These are phyloP conservation scores for Abramis brama DNA, from an alignment of 2,113 vertebrate species.

Conservation along the genomic window DNA sequence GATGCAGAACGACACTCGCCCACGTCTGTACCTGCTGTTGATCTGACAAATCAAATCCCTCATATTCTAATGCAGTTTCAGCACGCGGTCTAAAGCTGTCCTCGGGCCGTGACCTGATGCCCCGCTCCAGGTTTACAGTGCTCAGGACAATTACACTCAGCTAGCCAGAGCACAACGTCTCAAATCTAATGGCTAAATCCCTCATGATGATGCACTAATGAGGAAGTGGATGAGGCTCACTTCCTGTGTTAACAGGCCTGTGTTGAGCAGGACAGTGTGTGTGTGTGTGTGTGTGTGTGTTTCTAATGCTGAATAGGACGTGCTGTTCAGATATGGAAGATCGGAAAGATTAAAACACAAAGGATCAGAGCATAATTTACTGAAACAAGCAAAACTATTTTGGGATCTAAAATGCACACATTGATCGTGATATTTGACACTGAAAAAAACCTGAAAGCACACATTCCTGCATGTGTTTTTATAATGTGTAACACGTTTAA, in stretches of 20 bases:
- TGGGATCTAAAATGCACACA: not conserved
- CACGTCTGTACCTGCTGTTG: not conserved
- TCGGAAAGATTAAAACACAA: not conserved
- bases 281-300: conserved; percentile 4
- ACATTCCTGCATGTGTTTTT: not conserved
- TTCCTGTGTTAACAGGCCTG: conserved; percentile 45
- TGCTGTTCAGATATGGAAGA: not conserved
- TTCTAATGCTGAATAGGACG: not conserved
- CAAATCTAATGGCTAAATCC: not conserved
- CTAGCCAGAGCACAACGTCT: not conserved
- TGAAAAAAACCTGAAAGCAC: not conserved
- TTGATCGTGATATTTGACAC: not conserved
- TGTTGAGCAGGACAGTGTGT: not conserved
- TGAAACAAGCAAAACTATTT: not conserved
- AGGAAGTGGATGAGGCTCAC: conserved; percentile 31
- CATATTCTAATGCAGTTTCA: not conserved
- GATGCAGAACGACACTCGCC: not conserved
- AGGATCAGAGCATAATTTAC: not conserved
- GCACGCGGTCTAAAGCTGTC: not conserved
- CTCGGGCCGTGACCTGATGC: not conserved
- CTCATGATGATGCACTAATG: conserved; percentile 34
- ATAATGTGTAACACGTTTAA: not conserved
- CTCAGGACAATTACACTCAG: conserved; percentile 6
- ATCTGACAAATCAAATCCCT: not conserved
- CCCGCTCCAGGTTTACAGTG: not conserved